phyloP scores from a whole-genome alignment of 2,113 vertebrate species.

The Castor canadensis region DNA sequence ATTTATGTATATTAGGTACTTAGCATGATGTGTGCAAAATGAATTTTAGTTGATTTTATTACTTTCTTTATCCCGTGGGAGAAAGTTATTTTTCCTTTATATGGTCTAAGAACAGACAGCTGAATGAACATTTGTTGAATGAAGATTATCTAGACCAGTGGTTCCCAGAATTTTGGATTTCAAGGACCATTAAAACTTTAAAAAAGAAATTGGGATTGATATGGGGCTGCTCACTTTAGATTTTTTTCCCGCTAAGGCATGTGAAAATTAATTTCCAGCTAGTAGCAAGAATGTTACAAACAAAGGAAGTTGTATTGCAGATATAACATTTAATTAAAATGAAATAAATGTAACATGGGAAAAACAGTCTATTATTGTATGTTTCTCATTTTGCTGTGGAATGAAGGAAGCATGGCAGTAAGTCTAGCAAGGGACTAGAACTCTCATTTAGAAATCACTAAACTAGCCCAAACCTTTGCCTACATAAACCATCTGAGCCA shows the following conservation, averaged over 20 bases:
- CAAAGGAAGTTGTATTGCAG: not conserved
- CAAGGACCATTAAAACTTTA: slow-evolving; percentile 65
- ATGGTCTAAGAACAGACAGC: slow-evolving; percentile 29
- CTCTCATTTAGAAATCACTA: slow-evolving; percentile 37
- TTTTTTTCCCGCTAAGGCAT: slow-evolving; percentile 46
- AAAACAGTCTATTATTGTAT: not conserved
- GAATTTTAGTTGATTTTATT: slow-evolving; percentile 38
- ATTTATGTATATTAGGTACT: not conserved
- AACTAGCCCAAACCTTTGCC: slow-evolving; percentile 25
- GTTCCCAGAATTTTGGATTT: slow-evolving; percentile 61
- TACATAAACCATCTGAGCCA: slow-evolving; percentile 16
- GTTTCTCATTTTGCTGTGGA: slow-evolving; percentile 1
- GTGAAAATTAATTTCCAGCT: slow-evolving; percentile 57
- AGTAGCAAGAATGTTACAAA: not conserved
- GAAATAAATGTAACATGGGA: slow-evolving; percentile 1
- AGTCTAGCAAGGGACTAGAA: not conserved
- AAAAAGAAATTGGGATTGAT: slow-evolving; percentile 59
- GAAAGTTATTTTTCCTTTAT: slow-evolving; percentile 47
- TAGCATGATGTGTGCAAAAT: not conserved
- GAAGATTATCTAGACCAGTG: slow-evolving; percentile 56
- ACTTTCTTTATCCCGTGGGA: slow-evolving; percentile 35
- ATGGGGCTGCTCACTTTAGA: slow-evolving; percentile 4
- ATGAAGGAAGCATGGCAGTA: not conserved
- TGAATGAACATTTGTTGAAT: slow-evolving; percentile 52
- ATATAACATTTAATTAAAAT: slow-evolving; percentile 57